These are phyloP conservation scores for Phyllotis vaccarum DNA, from an alignment of 2,797 vertebrate genomes.

Conservation along the genomic window DNA sequence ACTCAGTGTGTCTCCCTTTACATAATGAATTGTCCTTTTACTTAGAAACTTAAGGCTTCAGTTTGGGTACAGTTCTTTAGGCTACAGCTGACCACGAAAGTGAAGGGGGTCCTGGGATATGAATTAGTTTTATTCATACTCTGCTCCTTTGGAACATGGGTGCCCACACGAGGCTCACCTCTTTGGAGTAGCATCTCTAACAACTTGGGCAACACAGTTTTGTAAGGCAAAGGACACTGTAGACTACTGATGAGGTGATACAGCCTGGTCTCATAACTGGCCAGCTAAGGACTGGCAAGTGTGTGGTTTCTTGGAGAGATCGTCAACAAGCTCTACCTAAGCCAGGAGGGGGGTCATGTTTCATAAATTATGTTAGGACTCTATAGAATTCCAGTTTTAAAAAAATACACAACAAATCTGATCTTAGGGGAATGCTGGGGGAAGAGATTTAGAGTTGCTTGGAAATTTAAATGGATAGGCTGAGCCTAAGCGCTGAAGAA, in stretches of 20 bases:
- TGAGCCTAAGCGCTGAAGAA: background rate
- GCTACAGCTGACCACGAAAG: background rate
- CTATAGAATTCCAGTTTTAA: background rate
- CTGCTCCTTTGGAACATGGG: background rate
- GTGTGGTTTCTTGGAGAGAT: background rate
- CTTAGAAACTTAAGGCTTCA: conserved; percentile 1
- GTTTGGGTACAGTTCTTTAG: background rate
- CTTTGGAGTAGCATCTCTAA: background rate
- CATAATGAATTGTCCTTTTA: conserved; percentile 49
- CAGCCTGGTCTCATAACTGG: background rate
- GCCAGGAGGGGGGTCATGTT: background rate
- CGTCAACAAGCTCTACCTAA: background rate
- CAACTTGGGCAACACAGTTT: too few relatives aligned
- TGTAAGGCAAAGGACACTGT: background rate
- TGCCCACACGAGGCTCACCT: background rate
- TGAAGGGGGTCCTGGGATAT: background rate
- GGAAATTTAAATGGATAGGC: background rate
- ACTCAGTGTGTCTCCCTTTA: background rate
- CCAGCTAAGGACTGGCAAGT: background rate
- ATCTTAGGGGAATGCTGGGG: background rate
- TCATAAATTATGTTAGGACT: background rate
- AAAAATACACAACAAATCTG: background rate
- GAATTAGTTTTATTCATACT: background rate
- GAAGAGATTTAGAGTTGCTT: background rate
- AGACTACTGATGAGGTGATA: background rate